These are phyloP conservation scores for Carpatolechia fugitivella DNA, from an alignment of 2,888 invertebrate genomes.

Conservation along the genomic window DNA sequence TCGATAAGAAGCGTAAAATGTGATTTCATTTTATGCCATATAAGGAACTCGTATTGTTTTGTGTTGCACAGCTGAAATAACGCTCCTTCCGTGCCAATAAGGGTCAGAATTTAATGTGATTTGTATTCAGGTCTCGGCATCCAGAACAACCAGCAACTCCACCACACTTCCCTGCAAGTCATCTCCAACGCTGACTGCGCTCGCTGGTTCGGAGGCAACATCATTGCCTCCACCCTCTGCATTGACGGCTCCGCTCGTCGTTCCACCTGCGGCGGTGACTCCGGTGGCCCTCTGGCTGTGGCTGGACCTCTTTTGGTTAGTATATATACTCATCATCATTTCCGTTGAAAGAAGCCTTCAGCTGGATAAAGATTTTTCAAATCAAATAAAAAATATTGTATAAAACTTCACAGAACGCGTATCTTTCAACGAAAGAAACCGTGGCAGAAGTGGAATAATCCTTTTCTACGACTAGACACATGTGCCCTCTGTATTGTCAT, in stretches of 20 bases:
- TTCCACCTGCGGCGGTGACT: conserved; percentile 25
- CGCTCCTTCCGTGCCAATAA: neutral
- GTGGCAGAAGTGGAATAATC: too few relatives aligned
- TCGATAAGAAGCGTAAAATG: too few relatives aligned
- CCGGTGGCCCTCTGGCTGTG: conserved; percentile 22
- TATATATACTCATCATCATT: neutral
- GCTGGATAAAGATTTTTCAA: too few relatives aligned
- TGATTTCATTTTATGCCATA: too few relatives aligned
- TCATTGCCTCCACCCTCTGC: conserved; percentile 26
- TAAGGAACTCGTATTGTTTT: too few relatives aligned
- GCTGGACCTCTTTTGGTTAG: neutral
- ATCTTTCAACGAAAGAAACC: too few relatives aligned
- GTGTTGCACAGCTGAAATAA: neutral
- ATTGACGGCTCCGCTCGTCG: conserved; percentile 9
- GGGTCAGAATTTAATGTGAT: neutral
- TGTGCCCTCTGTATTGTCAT: too few relatives aligned
- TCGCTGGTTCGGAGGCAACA: conserved; percentile 28
- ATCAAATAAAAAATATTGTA: too few relatives aligned
- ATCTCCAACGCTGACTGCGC: conserved; percentile 38
- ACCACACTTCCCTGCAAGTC: conserved; percentile 50
- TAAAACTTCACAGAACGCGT: too few relatives aligned
- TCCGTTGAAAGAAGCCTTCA: too few relatives aligned
- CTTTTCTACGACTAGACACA: too few relatives aligned
- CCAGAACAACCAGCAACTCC: conserved; percentile 34
- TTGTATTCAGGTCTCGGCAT: conserved; percentile 25